Conservation (phyloP, 1,140 invertebrate species). For the Procambarus clarkii region DNA sequence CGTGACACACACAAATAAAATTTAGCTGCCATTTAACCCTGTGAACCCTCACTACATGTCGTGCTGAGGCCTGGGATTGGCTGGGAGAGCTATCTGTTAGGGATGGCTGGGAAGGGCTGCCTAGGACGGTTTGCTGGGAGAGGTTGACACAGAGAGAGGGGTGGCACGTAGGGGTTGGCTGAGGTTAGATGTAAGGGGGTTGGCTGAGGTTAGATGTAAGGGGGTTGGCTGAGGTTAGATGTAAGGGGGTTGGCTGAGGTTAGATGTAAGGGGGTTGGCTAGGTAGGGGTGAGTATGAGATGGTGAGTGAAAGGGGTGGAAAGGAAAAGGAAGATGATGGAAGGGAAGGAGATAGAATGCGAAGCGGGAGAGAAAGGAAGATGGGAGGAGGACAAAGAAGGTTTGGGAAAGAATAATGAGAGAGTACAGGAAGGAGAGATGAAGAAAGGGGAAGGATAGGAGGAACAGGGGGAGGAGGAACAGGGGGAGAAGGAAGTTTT, state of each 20-base stretch:
- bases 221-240: no score
- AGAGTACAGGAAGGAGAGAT: neutral
- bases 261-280: no score
- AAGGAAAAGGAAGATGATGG: neutral
- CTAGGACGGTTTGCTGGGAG: no score
- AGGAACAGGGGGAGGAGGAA: neutral
- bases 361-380: neutral
- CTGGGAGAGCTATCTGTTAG: no score
- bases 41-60: slow-evolving; percentile 26
- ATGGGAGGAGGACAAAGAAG: neutral
- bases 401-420: neutral
- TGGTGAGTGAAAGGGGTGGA: neutral
- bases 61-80: neutral
- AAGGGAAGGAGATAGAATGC: no score
- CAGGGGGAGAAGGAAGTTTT: no score
- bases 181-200: no score
- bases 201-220: no score
- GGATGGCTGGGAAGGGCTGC: no score
- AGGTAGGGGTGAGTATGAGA: neutral
- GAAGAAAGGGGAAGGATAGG: neutral
- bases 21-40: slow-evolving; percentile 47
- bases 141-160: neutral
- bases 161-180: neutral
- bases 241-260: no score
- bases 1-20: slow-evolving; percentile 52